Conservation (phyloP, 2,797 vertebrate species). For the Glyptemys insculpta region DNA sequence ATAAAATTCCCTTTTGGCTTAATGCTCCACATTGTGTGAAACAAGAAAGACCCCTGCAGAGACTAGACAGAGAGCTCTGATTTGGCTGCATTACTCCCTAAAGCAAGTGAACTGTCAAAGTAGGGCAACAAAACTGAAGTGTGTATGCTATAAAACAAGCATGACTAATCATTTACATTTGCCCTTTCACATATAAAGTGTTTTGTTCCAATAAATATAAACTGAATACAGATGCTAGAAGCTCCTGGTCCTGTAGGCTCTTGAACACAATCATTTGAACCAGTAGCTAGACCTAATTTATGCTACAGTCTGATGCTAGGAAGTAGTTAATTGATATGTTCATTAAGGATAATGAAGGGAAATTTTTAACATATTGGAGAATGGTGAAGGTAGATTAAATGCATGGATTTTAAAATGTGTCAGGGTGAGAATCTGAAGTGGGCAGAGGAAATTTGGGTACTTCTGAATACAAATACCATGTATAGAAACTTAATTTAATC, state of each 20-base stretch:
- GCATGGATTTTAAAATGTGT: neutral
- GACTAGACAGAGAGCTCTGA: constrained; percentile 8
- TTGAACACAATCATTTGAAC: neutral
- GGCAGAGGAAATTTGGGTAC: neutral
- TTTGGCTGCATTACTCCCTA: constrained; percentile 1
- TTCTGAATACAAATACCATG: neutral
- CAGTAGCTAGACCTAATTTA: neutral
- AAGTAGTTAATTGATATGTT: neutral
- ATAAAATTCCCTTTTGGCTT: constrained; percentile 34
- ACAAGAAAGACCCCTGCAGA: constrained; percentile 19
- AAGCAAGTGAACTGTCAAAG: constrained; percentile 25
- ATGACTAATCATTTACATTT: constrained; percentile 18
- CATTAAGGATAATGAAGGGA: neutral
- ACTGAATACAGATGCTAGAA: neutral
- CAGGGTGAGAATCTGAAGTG: neutral
- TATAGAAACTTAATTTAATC: neutral
- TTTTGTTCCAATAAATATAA: constrained; percentile 42
- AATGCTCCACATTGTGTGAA: constrained; percentile 6
- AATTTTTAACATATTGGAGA: neutral
- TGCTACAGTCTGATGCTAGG: neutral
- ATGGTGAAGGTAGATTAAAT: neutral
- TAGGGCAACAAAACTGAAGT: constrained; percentile 25
- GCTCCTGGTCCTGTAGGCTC: neutral
- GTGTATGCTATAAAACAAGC: constrained; percentile 12
- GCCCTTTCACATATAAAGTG: constrained; percentile 21